Evolutionary conservation across 2,797 vertebrate genomes (phyloP), one percentile per base, ranked within the genome.

Genomic region (Typhlichthys eigenmanni): DNA sequence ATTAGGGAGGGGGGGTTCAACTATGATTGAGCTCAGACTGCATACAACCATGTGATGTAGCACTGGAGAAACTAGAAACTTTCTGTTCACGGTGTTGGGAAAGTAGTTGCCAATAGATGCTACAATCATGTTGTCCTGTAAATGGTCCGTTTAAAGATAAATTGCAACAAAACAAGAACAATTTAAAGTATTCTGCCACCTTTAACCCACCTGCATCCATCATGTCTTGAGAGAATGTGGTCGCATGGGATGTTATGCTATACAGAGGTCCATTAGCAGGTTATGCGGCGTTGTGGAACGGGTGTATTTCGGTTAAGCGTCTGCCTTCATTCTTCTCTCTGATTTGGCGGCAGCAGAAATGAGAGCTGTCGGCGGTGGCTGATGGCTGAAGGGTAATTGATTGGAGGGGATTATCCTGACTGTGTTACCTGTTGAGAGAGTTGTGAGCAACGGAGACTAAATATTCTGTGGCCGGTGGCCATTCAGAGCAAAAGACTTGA

Each of bases 311-410:
- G 29, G 68, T 79, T 78, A 79, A 89, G 88, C 16, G 66, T 76
- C 75, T 82, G 68, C 75, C 66, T 69, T 78, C 66, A 70, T 84
- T 82, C 66, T 53, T 66, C 46, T 50, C 76, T 85, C 77, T 84
- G 76, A 79, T 75, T 71, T 16, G 66, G 64, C 57, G 38, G 10
- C 60, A 54, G 75, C 66, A 71, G 69, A 68, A 85, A 83, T 84
- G 77, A 83, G 72, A 81, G 68, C 38, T 13, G 70, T 53, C 53
- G 69, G 72, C 57, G 69, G 76, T 70, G 58, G 63, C 71, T 88
- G 85, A 87, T 86, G 85, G 89, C 86, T 87, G 81, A 85, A 88
- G 81, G 84, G 81, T 84, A 91, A 88, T 90, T 90, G 87, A 91
- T 92, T 88, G 85, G 72, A 52, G 4, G 64, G 88, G 89, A 91